Evolutionary conservation across 2,113 vertebrate species (phyloP).

Genomic region (Ivindomyrus marchei): DNA sequence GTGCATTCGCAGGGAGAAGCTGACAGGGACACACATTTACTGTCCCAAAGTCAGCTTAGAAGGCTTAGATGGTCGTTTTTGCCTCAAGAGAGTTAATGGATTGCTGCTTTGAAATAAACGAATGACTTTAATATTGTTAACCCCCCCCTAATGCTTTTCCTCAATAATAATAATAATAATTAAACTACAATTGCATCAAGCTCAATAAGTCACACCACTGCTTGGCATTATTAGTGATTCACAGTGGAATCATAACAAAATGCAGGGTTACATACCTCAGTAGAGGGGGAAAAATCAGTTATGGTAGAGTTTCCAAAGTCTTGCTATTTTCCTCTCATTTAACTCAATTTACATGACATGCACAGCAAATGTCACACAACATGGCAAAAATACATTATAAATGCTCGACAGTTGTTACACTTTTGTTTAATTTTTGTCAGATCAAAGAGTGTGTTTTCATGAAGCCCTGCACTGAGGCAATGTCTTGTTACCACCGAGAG

Average conservation of each 20-base stretch:
- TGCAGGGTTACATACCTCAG: background rate
- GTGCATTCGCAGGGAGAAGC: background rate
- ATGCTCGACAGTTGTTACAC: constrained; percentile 23
- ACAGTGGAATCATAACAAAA: background rate
- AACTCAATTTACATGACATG: constrained; percentile 6
- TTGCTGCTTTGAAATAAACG: background rate
- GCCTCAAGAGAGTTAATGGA: background rate
- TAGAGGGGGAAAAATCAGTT: background rate
- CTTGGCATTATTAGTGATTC: background rate
- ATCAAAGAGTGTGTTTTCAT: constrained; percentile 51
- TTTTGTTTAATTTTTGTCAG: constrained; percentile 40
- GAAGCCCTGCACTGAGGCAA: constrained; percentile 61
- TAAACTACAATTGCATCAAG: background rate
- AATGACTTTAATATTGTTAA: background rate
- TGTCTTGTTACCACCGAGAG: constrained; percentile 77
- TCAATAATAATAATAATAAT: background rate
- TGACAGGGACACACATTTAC: constrained; percentile 7
- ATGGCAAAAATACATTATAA: constrained; percentile 38
- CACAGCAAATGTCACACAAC: constrained; percentile 37
- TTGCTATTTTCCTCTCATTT: background rate
- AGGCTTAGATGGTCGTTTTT: background rate
- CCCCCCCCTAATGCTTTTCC: too few species aligned
- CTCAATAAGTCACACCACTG: background rate
- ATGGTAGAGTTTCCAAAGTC: background rate
- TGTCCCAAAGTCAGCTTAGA: background rate